Evolutionary conservation across 1,140 invertebrate genomes (phyloP), one percentile per base, ranked within the genome.

Genomic region (Drosophila saltans): DNA sequence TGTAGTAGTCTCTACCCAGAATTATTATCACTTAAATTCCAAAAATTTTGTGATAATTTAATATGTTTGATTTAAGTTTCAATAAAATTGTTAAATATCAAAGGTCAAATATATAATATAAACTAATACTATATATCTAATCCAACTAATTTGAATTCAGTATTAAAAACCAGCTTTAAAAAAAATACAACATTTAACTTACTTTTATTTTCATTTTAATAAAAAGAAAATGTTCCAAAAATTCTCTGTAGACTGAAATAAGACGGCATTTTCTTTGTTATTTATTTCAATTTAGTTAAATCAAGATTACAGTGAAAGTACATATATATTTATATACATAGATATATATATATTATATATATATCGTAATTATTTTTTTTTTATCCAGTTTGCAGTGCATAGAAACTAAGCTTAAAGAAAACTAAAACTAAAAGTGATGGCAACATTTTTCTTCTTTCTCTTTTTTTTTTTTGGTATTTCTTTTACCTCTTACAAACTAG

Each of bases 371-470:
- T 72, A 65, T 52, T 39, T 3, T 11, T 69, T 60, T 74, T 78
- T 66, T 43, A 79, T 82, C 72, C 83, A 80, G 74, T 63, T 80
- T 77, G 80, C 83, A 64, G 83, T 86, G 83, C 82, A 80, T 30
- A 41, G 58, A 58, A 79, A 72, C 68, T 52, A 86, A 86, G 83
- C 83, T 56, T 48, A 68, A 83, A 73, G 43, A 28, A 66, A 45
- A 55, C 56, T 70, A 7, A 62, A 69, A 66, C 33, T 69, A 71
- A 73, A 75, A 56, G 55, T 63, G 60, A 66, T 62, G 21, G 63
- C 79, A 75, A 71, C 66, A 65, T 39, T 71, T 39, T 71, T 71
- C n/a, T 39, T n/a, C 7, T 58, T 36, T n/a, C n/a, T n/a, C n/a
- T n/a, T n/a, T n/a, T 58, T 40, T 59, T 21, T 16, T 55, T 48